Percentiles rank a stretch among this genome's conserved stretches.
These are phyloP conservation scores for Capitella teleta DNA, from an alignment of 1,140 invertebrate species.

Conservation along the genomic window DNA sequence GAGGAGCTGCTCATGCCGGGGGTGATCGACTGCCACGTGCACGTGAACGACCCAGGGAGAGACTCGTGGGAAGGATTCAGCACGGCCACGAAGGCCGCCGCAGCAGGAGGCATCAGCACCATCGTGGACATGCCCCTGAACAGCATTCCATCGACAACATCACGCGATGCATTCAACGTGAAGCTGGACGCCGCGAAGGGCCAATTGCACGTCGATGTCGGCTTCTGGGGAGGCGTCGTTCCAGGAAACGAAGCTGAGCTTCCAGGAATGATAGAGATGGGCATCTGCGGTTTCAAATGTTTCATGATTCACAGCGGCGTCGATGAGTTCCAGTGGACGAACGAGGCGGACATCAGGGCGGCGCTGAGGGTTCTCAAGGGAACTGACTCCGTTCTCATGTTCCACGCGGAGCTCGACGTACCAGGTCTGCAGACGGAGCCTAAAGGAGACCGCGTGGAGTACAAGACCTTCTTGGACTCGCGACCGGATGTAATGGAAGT, in stretches of 20 bases:
- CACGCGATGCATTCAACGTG: constrained; percentile 48
- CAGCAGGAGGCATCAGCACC: constrained; percentile 60
- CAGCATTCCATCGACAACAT: constrained; percentile 58
- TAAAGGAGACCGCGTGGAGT: constrained; percentile 45
- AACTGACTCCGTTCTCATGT: constrained; percentile 49
- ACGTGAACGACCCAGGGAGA: constrained; percentile 20
- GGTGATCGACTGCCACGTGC: constrained; percentile 19
- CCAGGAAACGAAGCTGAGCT: constrained; percentile 53
- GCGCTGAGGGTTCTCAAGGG: constrained; percentile 48
- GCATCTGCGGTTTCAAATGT: constrained; percentile 63
- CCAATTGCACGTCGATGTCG: constrained; percentile 58
- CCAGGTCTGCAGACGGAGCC: neutral
- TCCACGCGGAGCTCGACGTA: neutral
- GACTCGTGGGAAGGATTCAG: constrained; percentile 51
- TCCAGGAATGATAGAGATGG: constrained; percentile 49
- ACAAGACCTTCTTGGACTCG: constrained; percentile 52
- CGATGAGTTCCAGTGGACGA: constrained; percentile 54
- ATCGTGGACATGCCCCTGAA: constrained; percentile 64
- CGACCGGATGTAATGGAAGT: constrained; percentile 57
- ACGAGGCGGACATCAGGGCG: constrained; percentile 45
- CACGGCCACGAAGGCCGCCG: constrained; percentile 58
- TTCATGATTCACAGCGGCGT: constrained; percentile 57
- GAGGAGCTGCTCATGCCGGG: constrained; percentile 45
- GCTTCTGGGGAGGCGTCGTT: constrained; percentile 62
- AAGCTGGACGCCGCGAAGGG: constrained; percentile 51